Base-by-base conservation (phyloP, 2,888 invertebrate species). In the Oscheius onirici region DNA sequence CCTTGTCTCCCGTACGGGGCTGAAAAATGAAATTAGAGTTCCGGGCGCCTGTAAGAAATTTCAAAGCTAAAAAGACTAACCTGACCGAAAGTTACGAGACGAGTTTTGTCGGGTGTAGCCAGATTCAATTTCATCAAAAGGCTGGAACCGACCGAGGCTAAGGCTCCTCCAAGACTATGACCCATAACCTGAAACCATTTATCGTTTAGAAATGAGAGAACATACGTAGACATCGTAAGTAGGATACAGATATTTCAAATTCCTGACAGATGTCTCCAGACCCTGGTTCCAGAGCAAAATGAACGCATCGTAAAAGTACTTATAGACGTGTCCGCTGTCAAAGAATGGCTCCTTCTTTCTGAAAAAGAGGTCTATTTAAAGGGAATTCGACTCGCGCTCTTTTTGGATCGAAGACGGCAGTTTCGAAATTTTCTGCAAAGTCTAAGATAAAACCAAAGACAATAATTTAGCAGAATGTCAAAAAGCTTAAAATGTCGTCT, bases 281-380 rank as follows among this genome's bases (percentile, higher is more conserved):
- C 79, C 81, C 8, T 69, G 72, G 20, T 74, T 69, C 79, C 77
- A 77, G 28, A 78, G 61, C 43, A 69, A 61, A 8, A 69, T 26
- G 74, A 76, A 79, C 10, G 79, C 81, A 22, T 76, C 72, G 70
- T 77, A 77, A 67, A 81, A 81, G 73, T 81, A 81, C 58, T 71
- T 69, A 67, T 71, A 74, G 20, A 81, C 78, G 26, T 61, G 68
- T 13, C 81, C 81, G 5, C 69, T 65, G 24, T 73, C 72, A 57
- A 75, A 73, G 71, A 76, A 70, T 5, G 61, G 61, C 51, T 49
- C 34, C 8, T 34, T 34, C 34, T 34, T 34, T 34, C 34, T 34
- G 34, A 3, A 34, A 34, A 34, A 34, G 8, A 6, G 8, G 34
- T n/a, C n/a, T n/a, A 0, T 34, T 34, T 49, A 6, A 49, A 6